Evolutionary conservation across 1,140 invertebrate genomes (phyloP).

Genomic region (Aphelinus atriplicis): DNA sequence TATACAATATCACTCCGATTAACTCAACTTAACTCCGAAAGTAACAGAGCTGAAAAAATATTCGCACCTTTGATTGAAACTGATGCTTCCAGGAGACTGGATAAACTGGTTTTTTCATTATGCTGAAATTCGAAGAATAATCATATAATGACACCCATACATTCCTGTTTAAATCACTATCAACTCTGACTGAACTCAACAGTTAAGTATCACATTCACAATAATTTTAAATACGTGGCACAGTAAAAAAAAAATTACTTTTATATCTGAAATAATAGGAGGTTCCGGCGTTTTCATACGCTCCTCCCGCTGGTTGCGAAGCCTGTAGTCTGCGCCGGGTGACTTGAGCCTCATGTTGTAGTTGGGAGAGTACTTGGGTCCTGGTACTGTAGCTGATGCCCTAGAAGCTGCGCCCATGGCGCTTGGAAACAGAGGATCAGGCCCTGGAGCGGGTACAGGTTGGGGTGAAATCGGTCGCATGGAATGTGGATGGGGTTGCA

Average conservation of each 20-base stretch:
- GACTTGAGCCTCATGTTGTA: background rate
- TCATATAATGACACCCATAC: background rate
- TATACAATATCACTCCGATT: background rate
- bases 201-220: background rate
- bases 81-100: slow-evolving; percentile 64
- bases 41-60: slow-evolving; percentile 28
- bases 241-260: slow-evolving; percentile 56
- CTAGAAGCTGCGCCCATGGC: background rate
- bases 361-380: slow-evolving; percentile 25
- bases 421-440: slow-evolving; percentile 1
- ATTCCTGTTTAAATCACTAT: background rate
- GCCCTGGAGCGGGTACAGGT: slow-evolving; percentile 53
- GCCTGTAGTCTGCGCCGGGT: slow-evolving; percentile 24
- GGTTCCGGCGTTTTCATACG: slow-evolving; percentile 63
- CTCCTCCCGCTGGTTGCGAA: slow-evolving; percentile 43
- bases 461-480: slow-evolving; percentile 50
- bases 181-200: background rate
- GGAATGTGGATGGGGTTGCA: slow-evolving; percentile 27
- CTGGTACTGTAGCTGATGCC: slow-evolving; percentile 9
- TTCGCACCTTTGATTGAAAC: slow-evolving; percentile 63
- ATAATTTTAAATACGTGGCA: background rate
- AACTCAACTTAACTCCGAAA: slow-evolving; percentile 19
- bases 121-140: slow-evolving; percentile 52
- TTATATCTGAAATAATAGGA: slow-evolving; percentile 61
- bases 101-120: slow-evolving; percentile 65